Evolutionary conservation across 1,140 invertebrate genomes (phyloP).

Genomic region (Lamellibrachia luymesi): DNA sequence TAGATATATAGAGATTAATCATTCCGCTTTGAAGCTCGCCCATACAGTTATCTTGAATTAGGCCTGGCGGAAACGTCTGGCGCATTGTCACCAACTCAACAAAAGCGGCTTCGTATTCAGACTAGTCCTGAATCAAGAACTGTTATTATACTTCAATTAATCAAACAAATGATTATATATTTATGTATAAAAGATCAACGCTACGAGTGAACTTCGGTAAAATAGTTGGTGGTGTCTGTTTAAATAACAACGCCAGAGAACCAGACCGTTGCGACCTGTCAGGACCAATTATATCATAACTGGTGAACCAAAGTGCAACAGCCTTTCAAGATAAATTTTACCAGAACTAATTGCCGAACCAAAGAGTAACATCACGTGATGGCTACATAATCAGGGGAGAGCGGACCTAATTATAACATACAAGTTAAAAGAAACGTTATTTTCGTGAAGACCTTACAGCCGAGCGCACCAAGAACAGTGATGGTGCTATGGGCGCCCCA

Average conservation of each 20-base stretch:
- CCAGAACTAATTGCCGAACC: neutral
- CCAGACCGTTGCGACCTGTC: neutral
- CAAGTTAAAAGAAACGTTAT: too few species aligned
- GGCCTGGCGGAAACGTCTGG: too few species aligned
- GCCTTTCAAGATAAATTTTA: neutral
- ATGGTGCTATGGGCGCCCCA: neutral
- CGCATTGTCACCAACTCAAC: too few species aligned
- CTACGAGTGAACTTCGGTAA: too few species aligned
- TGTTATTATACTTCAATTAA: too few species aligned
- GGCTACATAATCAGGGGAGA: neutral
- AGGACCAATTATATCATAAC: neutral
- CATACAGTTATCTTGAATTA: neutral
- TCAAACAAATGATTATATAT: too few species aligned
- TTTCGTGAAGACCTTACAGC: too few species aligned
- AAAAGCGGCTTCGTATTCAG: too few species aligned
- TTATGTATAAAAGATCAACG: too few species aligned
- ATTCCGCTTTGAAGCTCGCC: neutral
- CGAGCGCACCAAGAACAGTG: neutral
- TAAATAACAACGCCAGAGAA: neutral
- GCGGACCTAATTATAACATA: neutral
- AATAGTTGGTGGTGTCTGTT: too few species aligned
- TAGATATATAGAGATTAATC: neutral
- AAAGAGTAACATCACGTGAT: neutral
- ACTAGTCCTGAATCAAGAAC: too few species aligned
- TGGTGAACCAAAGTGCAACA: neutral